A percentile compares a stretch with the other conserved stretches of the same genome.
phyloP scores from a whole-genome alignment of 2,888 invertebrate species.

The Beris chalybata region DNA sequence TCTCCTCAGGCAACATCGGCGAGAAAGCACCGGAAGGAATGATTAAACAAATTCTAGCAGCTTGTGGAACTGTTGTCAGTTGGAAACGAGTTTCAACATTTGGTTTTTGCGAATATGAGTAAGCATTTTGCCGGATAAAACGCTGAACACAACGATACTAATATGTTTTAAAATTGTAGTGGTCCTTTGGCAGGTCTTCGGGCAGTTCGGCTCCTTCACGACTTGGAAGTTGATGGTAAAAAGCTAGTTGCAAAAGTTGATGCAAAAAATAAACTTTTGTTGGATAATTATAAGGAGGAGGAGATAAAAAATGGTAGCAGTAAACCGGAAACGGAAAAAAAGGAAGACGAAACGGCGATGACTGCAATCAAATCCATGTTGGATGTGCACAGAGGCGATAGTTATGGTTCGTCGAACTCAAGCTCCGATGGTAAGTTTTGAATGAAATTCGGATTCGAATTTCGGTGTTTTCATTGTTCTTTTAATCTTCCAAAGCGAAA shows the following conservation, averaged over 20 bases:
- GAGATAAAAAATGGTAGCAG: conserved; percentile 62
- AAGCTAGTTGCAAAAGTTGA: conserved; percentile 95
- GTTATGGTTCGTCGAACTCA: conserved; percentile 32
- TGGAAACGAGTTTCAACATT: conserved; percentile 99
- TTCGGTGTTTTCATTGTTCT: conserved; percentile 59
- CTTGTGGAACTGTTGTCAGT: conserved; percentile 91
- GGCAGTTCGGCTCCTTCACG: conserved; percentile 90
- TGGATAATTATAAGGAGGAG: conserved; percentile 90
- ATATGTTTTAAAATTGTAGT: conserved; percentile 43
- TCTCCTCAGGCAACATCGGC: conserved; percentile 75
- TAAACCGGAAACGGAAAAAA: conserved; percentile 62
- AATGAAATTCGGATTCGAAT: conserved; percentile 61
- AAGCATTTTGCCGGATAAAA: conserved; percentile 38
- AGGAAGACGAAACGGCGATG: conserved; percentile 67
- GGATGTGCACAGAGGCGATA: conserved; percentile 77
- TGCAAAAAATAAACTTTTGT: conserved; percentile 91
- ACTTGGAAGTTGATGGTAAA: conserved; percentile 89
- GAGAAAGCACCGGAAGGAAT: conserved; percentile 93
- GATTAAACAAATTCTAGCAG: conserved; percentile 87
- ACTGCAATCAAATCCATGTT: conserved; percentile 79
- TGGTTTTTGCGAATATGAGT: conserved; percentile 96
- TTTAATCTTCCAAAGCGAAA: conserved; percentile 3
- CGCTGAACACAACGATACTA: background rate
- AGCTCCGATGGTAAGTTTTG: conserved; percentile 45
- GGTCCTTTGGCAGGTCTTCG: conserved; percentile 94